Percentiles rank a stretch among this genome's conserved stretches.
Conservation (phyloP, 2,888 invertebrate genomes). For the Chrysomela aeneicollis region DNA sequence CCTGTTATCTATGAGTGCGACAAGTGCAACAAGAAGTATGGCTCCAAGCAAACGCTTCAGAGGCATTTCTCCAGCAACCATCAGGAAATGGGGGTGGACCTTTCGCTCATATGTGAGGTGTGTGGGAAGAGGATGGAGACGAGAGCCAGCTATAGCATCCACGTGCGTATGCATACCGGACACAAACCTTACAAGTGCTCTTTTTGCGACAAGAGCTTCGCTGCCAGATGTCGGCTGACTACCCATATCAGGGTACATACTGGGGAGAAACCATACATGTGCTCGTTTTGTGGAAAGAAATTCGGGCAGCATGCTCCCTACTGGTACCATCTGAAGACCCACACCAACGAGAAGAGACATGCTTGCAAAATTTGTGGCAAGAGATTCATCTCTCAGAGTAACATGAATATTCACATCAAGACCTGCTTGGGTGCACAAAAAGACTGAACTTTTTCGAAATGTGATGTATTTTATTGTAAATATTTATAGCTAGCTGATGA, state of each 20-base stretch:
- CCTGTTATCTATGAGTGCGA: constrained; percentile 58
- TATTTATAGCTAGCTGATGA: too few species aligned
- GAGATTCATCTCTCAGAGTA: constrained; percentile 39
- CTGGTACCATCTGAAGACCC: constrained; percentile 68
- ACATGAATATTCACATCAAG: constrained; percentile 46
- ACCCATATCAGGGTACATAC: constrained; percentile 50
- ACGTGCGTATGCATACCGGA: constrained; percentile 64
- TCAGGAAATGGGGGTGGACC: constrained; percentile 56
- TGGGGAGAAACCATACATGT: constrained; percentile 50
- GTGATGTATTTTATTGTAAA: neutral
- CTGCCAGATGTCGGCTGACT: constrained; percentile 66
- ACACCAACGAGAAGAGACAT: constrained; percentile 67
- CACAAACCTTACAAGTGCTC: constrained; percentile 60
- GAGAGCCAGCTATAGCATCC: constrained; percentile 52
- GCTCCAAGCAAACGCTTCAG: constrained; percentile 52
- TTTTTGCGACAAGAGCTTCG: constrained; percentile 63
- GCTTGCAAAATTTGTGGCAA: constrained; percentile 48
- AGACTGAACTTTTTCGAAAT: constrained; percentile 11
- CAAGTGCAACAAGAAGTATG: constrained; percentile 60
- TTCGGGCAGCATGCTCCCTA: constrained; percentile 66
- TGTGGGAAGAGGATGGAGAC: constrained; percentile 47
- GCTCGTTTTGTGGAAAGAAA: constrained; percentile 43
- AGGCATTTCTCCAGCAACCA: constrained; percentile 56
- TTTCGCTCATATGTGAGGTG: constrained; percentile 56
- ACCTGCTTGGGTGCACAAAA: constrained; percentile 43